Base-by-base conservation (phyloP, 1,140 invertebrate genomes). In the Formica exsecta region DNA sequence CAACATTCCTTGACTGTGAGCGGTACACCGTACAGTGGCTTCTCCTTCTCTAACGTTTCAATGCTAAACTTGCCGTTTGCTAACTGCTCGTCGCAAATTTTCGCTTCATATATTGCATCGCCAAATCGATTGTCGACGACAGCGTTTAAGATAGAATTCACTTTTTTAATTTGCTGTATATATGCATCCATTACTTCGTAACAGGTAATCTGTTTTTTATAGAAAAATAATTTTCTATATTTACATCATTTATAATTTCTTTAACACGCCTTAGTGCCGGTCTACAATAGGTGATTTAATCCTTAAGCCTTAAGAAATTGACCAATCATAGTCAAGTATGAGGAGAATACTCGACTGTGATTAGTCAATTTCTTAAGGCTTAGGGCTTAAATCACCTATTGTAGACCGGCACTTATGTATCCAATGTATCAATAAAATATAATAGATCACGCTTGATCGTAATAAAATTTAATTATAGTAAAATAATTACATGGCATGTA, bases 1-100 rank as follows among this genome's bases (percentile, higher is more conserved):
- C 97, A 97, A 61, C 96, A 96, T 91, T 98, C 97, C 92, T 98
- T 98, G 0, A 97, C 96, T 0, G 97, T 97, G 32, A 98, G 96
- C 0, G 98, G 98, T n/a, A 98, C 96, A 1, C 97, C 97, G n/a
- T 97, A 94, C 32, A 98, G 93, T 0, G 97, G 97, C 87, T 95
- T 96, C 74, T 96, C 96, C 3, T 94, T 92, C 62, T 94, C 91
- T 0, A 97, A 87, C 57, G 96, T 89, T 3, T 90, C 64, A 19
- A 87, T 51, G 2, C 90, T 93, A 11, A 93, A 93, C 92, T 93
- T 54, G 92, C 93, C 89, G 86, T 81, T 38, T 29, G 76, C 91
- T 0, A 97, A 93, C 4, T 95, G 92, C 8, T 95, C 86, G 91
- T 98, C 98, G 3, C 96, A 95, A 48, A 91, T 92, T 84, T 94